Conservation (phyloP, 2,888 invertebrate species). For the Drosophila nigritarsus region DNA sequence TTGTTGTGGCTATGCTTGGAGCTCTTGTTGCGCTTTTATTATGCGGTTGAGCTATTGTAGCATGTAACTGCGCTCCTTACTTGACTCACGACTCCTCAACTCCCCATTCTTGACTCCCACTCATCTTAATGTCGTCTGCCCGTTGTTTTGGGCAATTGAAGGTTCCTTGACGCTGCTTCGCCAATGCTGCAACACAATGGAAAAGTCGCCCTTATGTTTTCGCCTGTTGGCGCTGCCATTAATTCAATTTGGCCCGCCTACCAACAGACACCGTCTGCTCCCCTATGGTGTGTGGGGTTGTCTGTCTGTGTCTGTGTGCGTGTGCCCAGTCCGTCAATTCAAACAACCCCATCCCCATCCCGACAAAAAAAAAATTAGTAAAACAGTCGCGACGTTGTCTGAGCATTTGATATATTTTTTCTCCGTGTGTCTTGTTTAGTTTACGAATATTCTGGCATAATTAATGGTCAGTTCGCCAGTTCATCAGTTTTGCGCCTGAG, state of each 20-base stretch:
- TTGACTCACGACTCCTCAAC: not conserved
- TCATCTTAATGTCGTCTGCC: slow-evolving; percentile 1
- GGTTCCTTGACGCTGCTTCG: slow-evolving; percentile 74
- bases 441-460: slow-evolving; percentile 55
- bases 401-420: slow-evolving; percentile 27
- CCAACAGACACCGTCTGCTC: slow-evolving; percentile 32
- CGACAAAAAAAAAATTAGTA: slow-evolving; percentile 51
- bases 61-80: slow-evolving; percentile 17
- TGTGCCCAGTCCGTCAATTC: slow-evolving; percentile 3
- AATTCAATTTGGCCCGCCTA: slow-evolving; percentile 57
- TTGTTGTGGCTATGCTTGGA: slow-evolving; percentile 42
- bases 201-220: slow-evolving; percentile 62
- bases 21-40: slow-evolving; percentile 76
- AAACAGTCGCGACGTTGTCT: slow-evolving; percentile 58
- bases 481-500: slow-evolving; percentile 40
- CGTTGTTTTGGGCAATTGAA: slow-evolving; percentile 52
- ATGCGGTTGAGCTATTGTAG: slow-evolving; percentile 59
- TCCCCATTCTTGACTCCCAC: not conserved
- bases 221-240: slow-evolving; percentile 59
- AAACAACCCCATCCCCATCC: not conserved
- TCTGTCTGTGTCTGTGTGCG: not conserved
- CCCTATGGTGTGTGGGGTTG: slow-evolving; percentile 27
- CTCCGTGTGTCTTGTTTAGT: slow-evolving; percentile 24
- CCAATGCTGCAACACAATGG: slow-evolving; percentile 47
- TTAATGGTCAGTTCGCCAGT: slow-evolving; percentile 65